A percentile compares a stretch with the other conserved stretches of the same genome.
Evolutionary conservation across 2,113 vertebrate species (phyloP).

Genomic region (Corydoras maculifer): DNA sequence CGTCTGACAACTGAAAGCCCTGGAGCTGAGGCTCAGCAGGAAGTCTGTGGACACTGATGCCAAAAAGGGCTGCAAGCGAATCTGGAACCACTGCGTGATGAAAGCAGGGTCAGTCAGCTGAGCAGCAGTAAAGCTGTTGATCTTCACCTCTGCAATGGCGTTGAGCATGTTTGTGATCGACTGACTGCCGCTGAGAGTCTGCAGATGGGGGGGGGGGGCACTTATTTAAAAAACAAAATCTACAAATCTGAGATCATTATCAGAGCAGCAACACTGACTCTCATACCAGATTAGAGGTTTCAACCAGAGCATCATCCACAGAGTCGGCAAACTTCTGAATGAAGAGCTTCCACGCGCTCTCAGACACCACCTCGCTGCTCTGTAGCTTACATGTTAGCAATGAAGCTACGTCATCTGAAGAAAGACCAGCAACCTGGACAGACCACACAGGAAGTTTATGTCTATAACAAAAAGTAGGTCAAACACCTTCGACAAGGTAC

Average conservation of each 20-base stretch:
- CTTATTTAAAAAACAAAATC: not conserved
- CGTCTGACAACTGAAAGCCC: conserved; percentile 49
- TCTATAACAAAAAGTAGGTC: not conserved
- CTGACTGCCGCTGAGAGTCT: not conserved
- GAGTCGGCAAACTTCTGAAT: conserved; percentile 37
- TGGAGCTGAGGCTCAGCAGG: conserved; percentile 45
- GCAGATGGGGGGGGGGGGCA: not conserved
- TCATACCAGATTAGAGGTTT: conserved; percentile 36
- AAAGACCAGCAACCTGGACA: conserved; percentile 34
- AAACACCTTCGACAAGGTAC: too few species aligned
- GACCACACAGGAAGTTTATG: not conserved
- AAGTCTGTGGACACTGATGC: conserved; percentile 40
- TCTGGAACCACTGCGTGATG: conserved; percentile 43
- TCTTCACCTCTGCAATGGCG: conserved; percentile 23
- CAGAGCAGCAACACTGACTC: too few species aligned
- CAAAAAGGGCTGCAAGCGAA: conserved; percentile 40
- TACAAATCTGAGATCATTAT: not conserved
- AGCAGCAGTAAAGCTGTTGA: conserved; percentile 12
- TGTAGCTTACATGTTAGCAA: conserved; percentile 43
- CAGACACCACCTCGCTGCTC: conserved; percentile 3
- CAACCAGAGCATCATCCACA: conserved; percentile 41
- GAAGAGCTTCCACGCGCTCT: conserved; percentile 48
- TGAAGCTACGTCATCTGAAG: conserved; percentile 29
- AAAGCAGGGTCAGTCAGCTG: conserved; percentile 22
- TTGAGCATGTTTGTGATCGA: conserved; percentile 2